Conservation (phyloP, 2,113 vertebrate species). For the Hypomesus transpacificus region DNA sequence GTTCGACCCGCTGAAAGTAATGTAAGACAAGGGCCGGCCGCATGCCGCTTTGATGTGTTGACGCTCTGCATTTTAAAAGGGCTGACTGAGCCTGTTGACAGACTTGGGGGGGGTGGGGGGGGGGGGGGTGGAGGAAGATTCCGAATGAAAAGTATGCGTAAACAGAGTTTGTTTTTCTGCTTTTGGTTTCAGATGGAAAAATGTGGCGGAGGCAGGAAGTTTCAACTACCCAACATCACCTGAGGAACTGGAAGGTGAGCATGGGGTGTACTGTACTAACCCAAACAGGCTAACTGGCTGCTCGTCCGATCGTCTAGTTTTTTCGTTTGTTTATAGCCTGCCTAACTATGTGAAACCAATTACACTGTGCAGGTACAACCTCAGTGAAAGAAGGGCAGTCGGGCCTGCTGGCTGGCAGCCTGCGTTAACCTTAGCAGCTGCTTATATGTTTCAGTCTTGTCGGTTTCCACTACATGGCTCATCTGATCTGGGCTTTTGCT, state of each 20-base stretch:
- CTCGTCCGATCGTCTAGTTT: not conserved
- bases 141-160: not conserved
- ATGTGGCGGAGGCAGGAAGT: slow-evolving; percentile 48
- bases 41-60: not conserved
- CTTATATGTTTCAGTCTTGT: slow-evolving; percentile 27
- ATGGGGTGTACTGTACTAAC: not conserved
- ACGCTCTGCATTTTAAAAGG: not conserved
- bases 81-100: not conserved
- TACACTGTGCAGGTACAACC: too few relatives aligned
- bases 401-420: slow-evolving; percentile 16
- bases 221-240: slow-evolving; percentile 51
- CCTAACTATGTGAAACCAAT: not conserved
- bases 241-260: slow-evolving; percentile 66
- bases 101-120: not conserved
- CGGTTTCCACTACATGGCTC: slow-evolving; percentile 27
- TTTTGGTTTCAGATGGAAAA: slow-evolving; percentile 58
- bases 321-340: not conserved
- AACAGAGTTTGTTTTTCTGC: not conserved
- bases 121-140: too few relatives aligned
- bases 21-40: not conserved
- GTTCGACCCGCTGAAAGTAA: not conserved
- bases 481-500: slow-evolving; percentile 36
- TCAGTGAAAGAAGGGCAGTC: slow-evolving; percentile 14
- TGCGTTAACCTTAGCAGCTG: not conserved
- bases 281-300: not conserved